Evolutionary conservation across 2,113 vertebrate genomes (phyloP), one percentile per base, ranked within the genome.

Genomic region (Garra rufa): DNA sequence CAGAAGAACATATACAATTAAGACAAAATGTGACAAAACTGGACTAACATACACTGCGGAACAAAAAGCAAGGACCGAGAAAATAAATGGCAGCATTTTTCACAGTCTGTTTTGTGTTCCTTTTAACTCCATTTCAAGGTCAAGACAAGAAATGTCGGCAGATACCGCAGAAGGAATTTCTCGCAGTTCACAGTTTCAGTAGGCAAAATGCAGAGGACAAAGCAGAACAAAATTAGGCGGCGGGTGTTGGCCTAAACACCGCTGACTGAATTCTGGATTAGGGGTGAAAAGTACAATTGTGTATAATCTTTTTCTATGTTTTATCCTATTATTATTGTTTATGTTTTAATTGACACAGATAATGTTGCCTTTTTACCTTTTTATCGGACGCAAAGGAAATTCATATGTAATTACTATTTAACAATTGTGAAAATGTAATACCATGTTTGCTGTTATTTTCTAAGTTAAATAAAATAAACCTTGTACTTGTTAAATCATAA

Each of bases 121-220:
- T 75, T 69, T 46, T 34, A 83, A 74, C 57, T 3, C 30, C 19
- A 75, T 75, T 63, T 79, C 85, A 88, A 88, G 82, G 83, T 83
- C 74, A 88, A 87, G 59, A 79, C 50, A 70, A 61, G 80, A 79
- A 75, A 76, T 81, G n/a, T 70, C 69, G 69, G 52, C 11, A 46
- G 24, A 46, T 1, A 24, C 55, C 73, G 71, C 17, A 71, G n/a
- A 75, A 30, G 28, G 17, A 43, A 41, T 50, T 26, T 55, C 77
- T 50, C 21, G 30, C 70, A 65, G 46, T 63, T n/a, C 28, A 41
- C 13, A 41, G 1, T 21, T 34, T 69, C 19, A 57, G 1, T 44
- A n/a, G 65, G 9, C 30, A 34, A 14, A 14, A 30, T 59, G 24
- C 75, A 43, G n/a, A 77, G 19, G 52, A 77, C 34, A 11, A 14